Conservation (phyloP, 1,140 invertebrate species). For the Hycleus phaleratus region DNA sequence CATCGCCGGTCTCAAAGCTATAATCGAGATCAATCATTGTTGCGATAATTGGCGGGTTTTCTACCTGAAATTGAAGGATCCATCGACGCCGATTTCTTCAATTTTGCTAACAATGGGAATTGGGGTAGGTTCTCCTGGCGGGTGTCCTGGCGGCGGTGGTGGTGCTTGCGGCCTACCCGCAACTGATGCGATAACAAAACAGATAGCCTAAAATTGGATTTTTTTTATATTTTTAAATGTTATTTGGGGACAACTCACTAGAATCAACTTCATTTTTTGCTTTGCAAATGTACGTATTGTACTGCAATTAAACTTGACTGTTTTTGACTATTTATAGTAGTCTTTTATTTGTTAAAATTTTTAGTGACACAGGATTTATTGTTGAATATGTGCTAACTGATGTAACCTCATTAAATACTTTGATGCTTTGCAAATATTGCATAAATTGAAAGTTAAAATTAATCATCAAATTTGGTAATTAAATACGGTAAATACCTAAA, state of each 20-base stretch:
- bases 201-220: constrained; percentile 14
- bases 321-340: constrained; percentile 15
- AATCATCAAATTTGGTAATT: background rate
- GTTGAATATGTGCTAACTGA: constrained; percentile 21
- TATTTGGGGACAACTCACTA: background rate
- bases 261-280: constrained; percentile 1
- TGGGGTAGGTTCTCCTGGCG: background rate
- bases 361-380: constrained; percentile 3
- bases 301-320: constrained; percentile 3
- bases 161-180: constrained; percentile 18
- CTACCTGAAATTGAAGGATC: constrained; percentile 38
- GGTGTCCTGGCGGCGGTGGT: background rate
- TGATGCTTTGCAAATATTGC: constrained; percentile 20
- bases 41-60: background rate
- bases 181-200: constrained; percentile 7
- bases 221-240: too few species aligned
- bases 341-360: constrained; percentile 11
- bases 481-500: background rate
- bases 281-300: background rate
- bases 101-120: constrained; percentile 39
- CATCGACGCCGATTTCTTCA: constrained; percentile 39
- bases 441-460: constrained; percentile 10
- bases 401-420: constrained; percentile 20
- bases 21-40: background rate
- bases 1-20: constrained; percentile 57